Conservation (phyloP, 2,797 vertebrate species). For the Sebastiscus tertius region DNA sequence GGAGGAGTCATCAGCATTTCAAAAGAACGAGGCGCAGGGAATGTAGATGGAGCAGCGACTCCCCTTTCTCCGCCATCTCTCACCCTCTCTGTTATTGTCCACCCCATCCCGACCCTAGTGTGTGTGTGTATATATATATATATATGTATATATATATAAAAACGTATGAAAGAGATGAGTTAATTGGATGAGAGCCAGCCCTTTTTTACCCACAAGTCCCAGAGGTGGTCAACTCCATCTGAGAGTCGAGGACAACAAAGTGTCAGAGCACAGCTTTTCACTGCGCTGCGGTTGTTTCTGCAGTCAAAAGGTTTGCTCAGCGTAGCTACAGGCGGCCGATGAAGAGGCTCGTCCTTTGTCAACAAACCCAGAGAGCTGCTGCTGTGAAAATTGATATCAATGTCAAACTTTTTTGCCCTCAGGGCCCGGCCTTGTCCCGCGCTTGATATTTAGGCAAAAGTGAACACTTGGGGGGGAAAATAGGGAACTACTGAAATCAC, state of each 20-base stretch:
- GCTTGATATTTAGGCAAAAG: conserved; percentile 9
- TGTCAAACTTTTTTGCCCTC: conserved; percentile 25
- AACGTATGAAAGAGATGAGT: conserved; percentile 38
- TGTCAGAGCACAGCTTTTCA: conserved; percentile 16
- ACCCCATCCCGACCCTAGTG: not conserved
- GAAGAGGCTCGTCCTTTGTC: conserved; percentile 9
- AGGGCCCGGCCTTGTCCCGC: not conserved
- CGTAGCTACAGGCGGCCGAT: conserved; percentile 28
- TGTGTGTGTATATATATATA: not conserved
- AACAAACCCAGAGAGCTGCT: conserved; percentile 18
- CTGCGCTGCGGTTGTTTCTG: conserved; percentile 12
- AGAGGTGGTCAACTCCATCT: conserved; percentile 63
- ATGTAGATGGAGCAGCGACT: conserved; percentile 52
- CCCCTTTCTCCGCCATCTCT: conserved; percentile 40
- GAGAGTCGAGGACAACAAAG: conserved; percentile 26
- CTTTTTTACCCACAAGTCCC: conserved; percentile 51
- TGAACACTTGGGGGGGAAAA: not conserved
- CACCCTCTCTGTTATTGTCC: conserved; percentile 45
- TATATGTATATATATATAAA: too few relatives aligned
- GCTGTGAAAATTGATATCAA: conserved; percentile 24
- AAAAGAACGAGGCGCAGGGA: conserved; percentile 69
- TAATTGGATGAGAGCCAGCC: conserved; percentile 64
- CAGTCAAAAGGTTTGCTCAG: conserved; percentile 26
- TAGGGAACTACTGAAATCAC: conserved; percentile 25
- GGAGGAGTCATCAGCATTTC: conserved; percentile 79